phyloP scores from a whole-genome alignment of 2,797 vertebrate species.

The Urophycis tenuis region DNA sequence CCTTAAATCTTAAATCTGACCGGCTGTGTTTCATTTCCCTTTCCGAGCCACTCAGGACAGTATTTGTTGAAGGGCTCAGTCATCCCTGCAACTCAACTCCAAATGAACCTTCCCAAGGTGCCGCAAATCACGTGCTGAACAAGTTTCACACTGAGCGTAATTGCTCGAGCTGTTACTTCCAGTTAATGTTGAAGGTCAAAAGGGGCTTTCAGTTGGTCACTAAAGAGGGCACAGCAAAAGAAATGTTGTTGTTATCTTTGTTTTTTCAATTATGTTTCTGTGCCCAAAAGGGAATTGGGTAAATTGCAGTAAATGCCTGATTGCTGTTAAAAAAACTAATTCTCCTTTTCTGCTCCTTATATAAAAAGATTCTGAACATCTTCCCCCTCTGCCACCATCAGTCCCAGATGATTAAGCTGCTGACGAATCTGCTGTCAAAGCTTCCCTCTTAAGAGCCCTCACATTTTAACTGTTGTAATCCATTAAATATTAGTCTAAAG shows the following conservation, averaged over 20 bases:
- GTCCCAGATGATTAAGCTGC: background rate
- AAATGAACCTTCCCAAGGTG: background rate
- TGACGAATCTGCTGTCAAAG: background rate
- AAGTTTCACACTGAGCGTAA: background rate
- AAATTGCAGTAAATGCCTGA: background rate
- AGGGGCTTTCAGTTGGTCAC: background rate
- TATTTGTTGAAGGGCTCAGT: background rate
- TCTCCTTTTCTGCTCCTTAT: background rate
- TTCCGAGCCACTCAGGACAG: background rate
- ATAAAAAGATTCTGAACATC: background rate
- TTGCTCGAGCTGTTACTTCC: background rate
- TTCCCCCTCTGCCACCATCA: background rate
- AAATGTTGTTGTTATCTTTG: no score
- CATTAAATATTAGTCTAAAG: background rate
- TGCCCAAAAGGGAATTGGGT: background rate
- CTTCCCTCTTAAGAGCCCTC: background rate
- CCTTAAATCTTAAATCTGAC: background rate
- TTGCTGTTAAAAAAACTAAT: background rate
- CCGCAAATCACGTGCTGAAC: background rate
- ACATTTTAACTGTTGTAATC: background rate
- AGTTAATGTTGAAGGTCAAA: background rate
- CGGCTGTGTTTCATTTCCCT: background rate
- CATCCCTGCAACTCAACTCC: background rate
- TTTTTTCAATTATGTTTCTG: background rate
- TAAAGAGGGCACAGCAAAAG: background rate